Evolutionary conservation across 2,888 invertebrate species (phyloP).

Genomic region (Andrena bicolor): DNA sequence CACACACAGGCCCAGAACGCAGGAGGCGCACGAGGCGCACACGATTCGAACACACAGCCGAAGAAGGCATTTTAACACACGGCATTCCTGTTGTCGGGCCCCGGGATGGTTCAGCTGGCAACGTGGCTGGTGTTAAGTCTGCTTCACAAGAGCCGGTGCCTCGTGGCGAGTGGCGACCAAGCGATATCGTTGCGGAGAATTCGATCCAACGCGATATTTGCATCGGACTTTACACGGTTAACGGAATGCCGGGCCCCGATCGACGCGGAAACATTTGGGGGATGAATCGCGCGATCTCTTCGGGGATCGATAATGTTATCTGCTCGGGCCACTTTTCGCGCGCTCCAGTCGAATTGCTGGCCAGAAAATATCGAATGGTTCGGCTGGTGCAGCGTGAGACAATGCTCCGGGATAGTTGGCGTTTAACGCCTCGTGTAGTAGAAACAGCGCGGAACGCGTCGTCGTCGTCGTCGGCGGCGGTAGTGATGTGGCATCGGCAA

Average conservation of each 20-base stretch:
- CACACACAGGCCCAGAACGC: constrained; percentile 33
- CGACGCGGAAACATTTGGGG: no score
- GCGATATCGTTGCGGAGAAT: constrained; percentile 71
- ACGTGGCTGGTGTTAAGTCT: constrained; percentile 80
- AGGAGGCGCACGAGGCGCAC: constrained; percentile 40
- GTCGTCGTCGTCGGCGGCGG: constrained; percentile 22
- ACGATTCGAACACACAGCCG: constrained; percentile 65
- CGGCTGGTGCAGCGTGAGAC: neutral
- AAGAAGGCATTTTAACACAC: constrained; percentile 83
- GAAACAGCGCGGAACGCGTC: constrained; percentile 45
- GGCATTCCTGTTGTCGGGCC: constrained; percentile 84
- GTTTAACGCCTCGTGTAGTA: constrained; percentile 26
- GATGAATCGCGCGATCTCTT: neutral
- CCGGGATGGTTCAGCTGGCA: constrained; percentile 82
- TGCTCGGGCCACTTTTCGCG: neutral
- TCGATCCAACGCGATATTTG: constrained; percentile 68
- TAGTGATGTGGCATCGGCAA: constrained; percentile 74
- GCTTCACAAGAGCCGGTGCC: constrained; percentile 72
- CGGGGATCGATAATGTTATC: neutral
- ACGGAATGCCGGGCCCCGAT: constrained; percentile 34
- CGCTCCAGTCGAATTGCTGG: neutral
- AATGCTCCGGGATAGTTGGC: constrained; percentile 24
- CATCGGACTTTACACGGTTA: constrained; percentile 50
- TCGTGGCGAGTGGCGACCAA: constrained; percentile 64
- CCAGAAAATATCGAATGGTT: neutral